A percentile compares a stretch with the other conserved stretches of the same genome.
phyloP scores from a whole-genome alignment of 2,888 invertebrate genomes.

The Bruchidius siliquastri region DNA sequence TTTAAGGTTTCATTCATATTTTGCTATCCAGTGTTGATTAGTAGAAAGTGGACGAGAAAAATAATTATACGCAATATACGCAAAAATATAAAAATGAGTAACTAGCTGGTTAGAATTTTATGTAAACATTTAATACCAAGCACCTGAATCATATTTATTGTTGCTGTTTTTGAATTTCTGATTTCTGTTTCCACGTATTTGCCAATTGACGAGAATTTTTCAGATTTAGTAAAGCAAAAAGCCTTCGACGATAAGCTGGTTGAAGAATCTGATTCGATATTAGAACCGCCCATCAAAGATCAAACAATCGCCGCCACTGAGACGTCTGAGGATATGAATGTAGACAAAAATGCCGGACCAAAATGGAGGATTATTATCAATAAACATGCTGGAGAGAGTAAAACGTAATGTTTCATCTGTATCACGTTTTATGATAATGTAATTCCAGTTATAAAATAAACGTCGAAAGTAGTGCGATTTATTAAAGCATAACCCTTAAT shows the following conservation, averaged over 20 bases:
- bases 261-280: neutral
- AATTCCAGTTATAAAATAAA: neutral
- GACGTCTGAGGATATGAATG: neutral
- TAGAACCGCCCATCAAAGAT: neutral
- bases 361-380: slow-evolving; percentile 31
- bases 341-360: slow-evolving; percentile 15
- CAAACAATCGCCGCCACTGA: neutral
- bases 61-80: too few relatives aligned
- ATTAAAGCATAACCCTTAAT: too few relatives aligned
- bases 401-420: neutral
- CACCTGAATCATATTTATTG: too few relatives aligned
- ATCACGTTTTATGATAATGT: neutral
- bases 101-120: too few relatives aligned
- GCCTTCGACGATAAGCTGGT: neutral
- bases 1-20: too few relatives aligned
- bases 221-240: neutral
- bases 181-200: too few relatives aligned
- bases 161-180: too few relatives aligned
- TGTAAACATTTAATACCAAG: too few relatives aligned
- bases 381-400: slow-evolving; percentile 15
- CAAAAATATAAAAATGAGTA: too few relatives aligned
- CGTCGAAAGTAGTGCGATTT: neutral
- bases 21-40: too few relatives aligned
- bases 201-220: neutral
- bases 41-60: too few relatives aligned